These are phyloP conservation scores for Pyrochroa serraticornis DNA, from an alignment of 2,888 invertebrate genomes.

Conservation along the genomic window DNA sequence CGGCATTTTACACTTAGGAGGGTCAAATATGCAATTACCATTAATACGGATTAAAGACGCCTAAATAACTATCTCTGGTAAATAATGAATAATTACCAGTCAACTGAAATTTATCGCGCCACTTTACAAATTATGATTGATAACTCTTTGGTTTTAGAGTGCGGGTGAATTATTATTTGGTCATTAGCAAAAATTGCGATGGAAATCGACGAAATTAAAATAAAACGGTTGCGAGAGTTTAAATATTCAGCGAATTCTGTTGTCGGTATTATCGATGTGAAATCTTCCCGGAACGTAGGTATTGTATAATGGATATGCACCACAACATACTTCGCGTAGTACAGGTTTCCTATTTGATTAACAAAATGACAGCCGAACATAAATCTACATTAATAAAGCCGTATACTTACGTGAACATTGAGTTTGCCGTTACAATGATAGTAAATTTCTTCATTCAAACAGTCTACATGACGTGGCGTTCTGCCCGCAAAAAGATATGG, in stretches of 20 bases:
- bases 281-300: slow-evolving; percentile 41
- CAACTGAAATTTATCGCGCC: too few relatives aligned
- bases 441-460: slow-evolving; percentile 41
- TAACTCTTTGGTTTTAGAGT: too few relatives aligned
- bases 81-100: too few relatives aligned
- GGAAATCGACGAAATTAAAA: too few relatives aligned
- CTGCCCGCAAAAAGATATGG: too few relatives aligned
- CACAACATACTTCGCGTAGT: slow-evolving; percentile 49
- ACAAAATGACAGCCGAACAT: slow-evolving; percentile 54
- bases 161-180: too few relatives aligned
- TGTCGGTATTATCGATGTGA: slow-evolving; percentile 37
- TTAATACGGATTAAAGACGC: slow-evolving; percentile 46
- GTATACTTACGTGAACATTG: slow-evolving; percentile 53
- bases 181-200: too few relatives aligned
- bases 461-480: neutral
- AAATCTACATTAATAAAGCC: slow-evolving; percentile 58
- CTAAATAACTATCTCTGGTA: slow-evolving; percentile 27
- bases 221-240: too few relatives aligned
- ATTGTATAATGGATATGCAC: slow-evolving; percentile 37
- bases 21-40: slow-evolving; percentile 48
- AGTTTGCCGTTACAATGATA: slow-evolving; percentile 43
- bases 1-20: slow-evolving; percentile 41
- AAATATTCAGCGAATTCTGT: neutral
- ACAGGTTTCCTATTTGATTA: slow-evolving; percentile 57
- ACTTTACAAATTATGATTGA: too few relatives aligned